Evolutionary conservation across 1,140 invertebrate species (phyloP).

Genomic region (Chlorops oryzae): DNA sequence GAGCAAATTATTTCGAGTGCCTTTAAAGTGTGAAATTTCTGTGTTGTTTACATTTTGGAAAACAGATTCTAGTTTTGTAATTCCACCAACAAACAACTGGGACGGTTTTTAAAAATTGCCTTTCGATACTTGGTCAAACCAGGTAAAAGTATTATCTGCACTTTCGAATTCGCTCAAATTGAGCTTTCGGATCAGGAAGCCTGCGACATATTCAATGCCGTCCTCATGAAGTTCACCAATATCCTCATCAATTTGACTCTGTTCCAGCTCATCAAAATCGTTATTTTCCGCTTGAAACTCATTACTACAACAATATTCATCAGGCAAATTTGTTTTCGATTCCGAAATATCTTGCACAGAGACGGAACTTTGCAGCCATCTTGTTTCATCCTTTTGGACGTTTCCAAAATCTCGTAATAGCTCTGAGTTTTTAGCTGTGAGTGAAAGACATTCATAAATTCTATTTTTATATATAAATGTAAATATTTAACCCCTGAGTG

Average conservation of each 20-base stretch:
- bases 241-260: background rate
- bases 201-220: conserved; percentile 5
- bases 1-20: no score
- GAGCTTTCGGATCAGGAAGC: background rate
- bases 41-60: conserved; percentile 1
- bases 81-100: background rate
- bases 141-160: background rate
- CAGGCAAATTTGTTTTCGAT: no score
- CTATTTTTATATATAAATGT: no score
- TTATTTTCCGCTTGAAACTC: no score
- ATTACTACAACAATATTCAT: background rate
- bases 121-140: conserved; percentile 2
- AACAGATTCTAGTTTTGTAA: background rate
- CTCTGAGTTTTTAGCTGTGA: no score
- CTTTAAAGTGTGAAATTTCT: background rate
- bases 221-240: conserved; percentile 1
- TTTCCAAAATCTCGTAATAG: no score
- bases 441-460: no score
- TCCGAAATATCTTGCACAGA: no score
- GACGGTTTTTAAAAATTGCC: conserved; percentile 1
- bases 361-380: no score
- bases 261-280: background rate
- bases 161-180: conserved; percentile 1
- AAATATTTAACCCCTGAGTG: no score
- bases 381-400: no score